phyloP scores from a whole-genome alignment of 2,113 vertebrate species.

The Megaceryle maxima region DNA sequence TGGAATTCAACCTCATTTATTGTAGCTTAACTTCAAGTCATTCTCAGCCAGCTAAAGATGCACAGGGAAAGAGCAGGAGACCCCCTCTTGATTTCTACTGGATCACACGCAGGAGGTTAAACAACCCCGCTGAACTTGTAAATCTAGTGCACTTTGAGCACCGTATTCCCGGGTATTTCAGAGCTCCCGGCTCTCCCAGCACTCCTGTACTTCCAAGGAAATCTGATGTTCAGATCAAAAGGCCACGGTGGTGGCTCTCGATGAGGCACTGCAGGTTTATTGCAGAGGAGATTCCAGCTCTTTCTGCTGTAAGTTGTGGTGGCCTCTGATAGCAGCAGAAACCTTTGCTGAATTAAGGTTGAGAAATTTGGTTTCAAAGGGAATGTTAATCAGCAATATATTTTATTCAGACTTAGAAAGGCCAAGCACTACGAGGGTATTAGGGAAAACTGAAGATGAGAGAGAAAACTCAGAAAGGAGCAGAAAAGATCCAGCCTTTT shows the following conservation, averaged over 20 bases:
- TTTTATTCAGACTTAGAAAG: neutral
- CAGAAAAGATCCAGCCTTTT: neutral
- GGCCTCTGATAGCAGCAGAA: conserved; percentile 25
- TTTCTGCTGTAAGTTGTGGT: neutral
- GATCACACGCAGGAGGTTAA: neutral
- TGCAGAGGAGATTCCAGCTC: neutral
- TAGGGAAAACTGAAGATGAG: neutral
- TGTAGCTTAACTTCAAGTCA: neutral
- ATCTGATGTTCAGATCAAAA: neutral
- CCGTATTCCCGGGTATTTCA: rapidly evolving
- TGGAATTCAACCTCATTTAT: neutral
- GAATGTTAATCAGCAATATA: conserved; percentile 17
- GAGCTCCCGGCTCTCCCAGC: neutral
- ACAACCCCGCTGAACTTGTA: neutral
- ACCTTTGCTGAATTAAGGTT: conserved; percentile 30
- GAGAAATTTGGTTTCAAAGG: conserved; percentile 55
- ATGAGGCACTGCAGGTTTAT: rapidly evolving
- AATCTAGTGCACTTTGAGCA: rapidly evolving
- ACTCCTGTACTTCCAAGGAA: neutral
- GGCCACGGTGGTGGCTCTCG: rapidly evolving
- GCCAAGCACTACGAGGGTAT: neutral
- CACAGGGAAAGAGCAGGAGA: neutral
- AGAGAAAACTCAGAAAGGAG: neutral
- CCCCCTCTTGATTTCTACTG: neutral
- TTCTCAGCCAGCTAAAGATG: neutral